Evolutionary conservation across 2,797 vertebrate genomes (phyloP).

Genomic region (Takifugu rubripes): DNA sequence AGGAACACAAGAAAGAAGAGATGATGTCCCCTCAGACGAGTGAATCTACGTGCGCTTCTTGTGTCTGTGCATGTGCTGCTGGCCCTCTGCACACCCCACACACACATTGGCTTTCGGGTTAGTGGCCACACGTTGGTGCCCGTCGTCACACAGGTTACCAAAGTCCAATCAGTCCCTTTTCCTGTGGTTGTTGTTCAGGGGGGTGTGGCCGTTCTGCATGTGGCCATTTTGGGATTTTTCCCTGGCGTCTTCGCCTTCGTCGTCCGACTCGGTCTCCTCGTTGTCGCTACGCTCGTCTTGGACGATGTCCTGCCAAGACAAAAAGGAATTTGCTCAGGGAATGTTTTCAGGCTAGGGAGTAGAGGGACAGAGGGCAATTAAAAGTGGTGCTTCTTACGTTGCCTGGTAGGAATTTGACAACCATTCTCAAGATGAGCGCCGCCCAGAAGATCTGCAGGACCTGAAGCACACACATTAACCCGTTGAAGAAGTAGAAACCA

Average conservation of each 20-base stretch:
- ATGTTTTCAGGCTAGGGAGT: neutral
- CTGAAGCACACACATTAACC: conserved; percentile 85
- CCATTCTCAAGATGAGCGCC: conserved; percentile 90
- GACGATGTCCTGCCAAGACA: conserved; percentile 71
- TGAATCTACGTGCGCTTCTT: conserved; percentile 4
- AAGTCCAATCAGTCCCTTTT: conserved; percentile 80
- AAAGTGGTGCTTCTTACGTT: conserved; percentile 70
- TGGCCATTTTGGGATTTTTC: conserved; percentile 78
- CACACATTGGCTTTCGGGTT: conserved; percentile 52
- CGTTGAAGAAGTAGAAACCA: conserved; percentile 95
- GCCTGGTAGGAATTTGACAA: conserved; percentile 90
- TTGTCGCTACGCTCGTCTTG: conserved; percentile 91
- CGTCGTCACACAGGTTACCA: conserved; percentile 2
- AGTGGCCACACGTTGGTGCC: conserved; percentile 11
- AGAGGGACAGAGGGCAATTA: no score
- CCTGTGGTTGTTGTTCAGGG: conserved; percentile 84
- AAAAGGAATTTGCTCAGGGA: neutral
- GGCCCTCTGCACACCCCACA: conserved; percentile 19
- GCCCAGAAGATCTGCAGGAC: conserved; percentile 93
- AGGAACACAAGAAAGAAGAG: neutral
- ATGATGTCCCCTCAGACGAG: conserved; percentile 28
- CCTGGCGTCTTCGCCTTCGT: conserved; percentile 50
- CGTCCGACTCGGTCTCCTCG: conserved; percentile 81
- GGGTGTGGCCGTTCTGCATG: conserved; percentile 81
- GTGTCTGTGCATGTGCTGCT: conserved; percentile 11